Base-by-base conservation (phyloP, 2,797 vertebrate species). In the Triplophysa bombifrons region DNA sequence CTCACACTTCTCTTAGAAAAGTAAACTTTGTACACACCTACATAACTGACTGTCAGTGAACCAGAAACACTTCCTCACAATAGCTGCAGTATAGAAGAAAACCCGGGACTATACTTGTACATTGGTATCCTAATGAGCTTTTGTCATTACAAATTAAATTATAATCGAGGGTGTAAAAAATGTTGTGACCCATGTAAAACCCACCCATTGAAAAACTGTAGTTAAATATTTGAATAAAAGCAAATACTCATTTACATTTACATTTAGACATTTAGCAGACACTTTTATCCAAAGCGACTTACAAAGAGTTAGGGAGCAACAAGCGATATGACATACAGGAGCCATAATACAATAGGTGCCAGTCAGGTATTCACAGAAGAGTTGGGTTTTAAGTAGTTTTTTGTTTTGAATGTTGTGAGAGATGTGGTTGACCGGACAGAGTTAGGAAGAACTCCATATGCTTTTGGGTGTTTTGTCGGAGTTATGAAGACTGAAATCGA, bases 41-140 rank as follows among this genome's bases (percentile, higher is more conserved):
- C 81, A 84, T 84, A 81, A 81, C 79, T 76, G 68, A 72, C 67
- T 68, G 8, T 53, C 70, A 84, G 55, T 87, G 81, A 88, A 86
- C 86, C 85, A 81, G 69, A 80, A 82, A 80, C 14, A 73, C 76
- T 78, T 84, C 83, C 81, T 80, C 79, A 56, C 67, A 86, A 70
- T 53, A 60, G 25, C 78, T 66, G 61, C 61, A 19, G 14, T 6
- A 25, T 12, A 75, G 14, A 53, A 55, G 27, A 63, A 74, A 67
- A 80, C 6, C 1, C 1, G 6, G 5, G 6, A 38, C 6, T 38
- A 38, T 38, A 38, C 7, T 38, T 7, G 5, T 38, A 41, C 27
- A 61, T 61, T 61, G 12, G 0, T 25, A 61, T 61, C 25, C 2
- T 25, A 0, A 1, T 30, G 5, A 17, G 13, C 6, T 17, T 61